phyloP scores from a whole-genome alignment of 1,140 invertebrate genomes.

The Epicauta chinensis region DNA sequence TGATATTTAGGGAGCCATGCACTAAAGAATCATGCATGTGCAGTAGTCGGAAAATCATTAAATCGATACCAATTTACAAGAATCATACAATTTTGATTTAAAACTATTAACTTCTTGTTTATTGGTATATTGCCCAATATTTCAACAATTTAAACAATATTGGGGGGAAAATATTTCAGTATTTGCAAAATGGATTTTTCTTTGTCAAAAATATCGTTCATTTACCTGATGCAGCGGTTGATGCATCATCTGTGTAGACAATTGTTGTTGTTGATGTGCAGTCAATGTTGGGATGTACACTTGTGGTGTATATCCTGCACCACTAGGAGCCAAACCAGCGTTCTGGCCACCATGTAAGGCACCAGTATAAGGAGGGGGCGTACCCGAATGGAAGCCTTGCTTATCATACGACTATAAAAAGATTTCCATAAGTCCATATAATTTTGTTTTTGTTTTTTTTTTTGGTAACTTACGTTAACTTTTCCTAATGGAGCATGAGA shows the following conservation, averaged over 20 bases:
- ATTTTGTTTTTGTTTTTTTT: not conserved
- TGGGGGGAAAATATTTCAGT: not conserved
- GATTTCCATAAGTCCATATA: slow-evolving; percentile 16
- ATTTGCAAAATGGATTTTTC: too few relatives aligned
- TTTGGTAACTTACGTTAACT: slow-evolving; percentile 57
- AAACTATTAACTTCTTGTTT: not conserved
- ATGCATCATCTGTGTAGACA: slow-evolving; percentile 60
- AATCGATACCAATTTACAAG: not conserved
- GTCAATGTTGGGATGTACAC: slow-evolving; percentile 70
- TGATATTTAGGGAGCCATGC: not conserved
- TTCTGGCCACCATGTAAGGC: slow-evolving; percentile 62
- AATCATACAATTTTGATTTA: not conserved
- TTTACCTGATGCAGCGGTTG: slow-evolving; percentile 67
- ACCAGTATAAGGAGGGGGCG: slow-evolving; percentile 69
- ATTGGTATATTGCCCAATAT: not conserved
- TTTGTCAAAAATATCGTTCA: not conserved
- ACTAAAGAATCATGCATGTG: not conserved
- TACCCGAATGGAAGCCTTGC: slow-evolving; percentile 75
- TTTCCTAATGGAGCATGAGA: slow-evolving; percentile 65
- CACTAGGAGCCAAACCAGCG: slow-evolving; percentile 61
- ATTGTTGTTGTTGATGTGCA: slow-evolving; percentile 50
- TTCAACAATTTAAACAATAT: not conserved
- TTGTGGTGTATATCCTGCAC: slow-evolving; percentile 55
- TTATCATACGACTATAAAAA: slow-evolving; percentile 73
- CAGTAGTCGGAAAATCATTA: not conserved